Evolutionary conservation across 2,888 invertebrate species (phyloP), one percentile per base, ranked within the genome.

Genomic region (Ormyrus labotus): DNA sequence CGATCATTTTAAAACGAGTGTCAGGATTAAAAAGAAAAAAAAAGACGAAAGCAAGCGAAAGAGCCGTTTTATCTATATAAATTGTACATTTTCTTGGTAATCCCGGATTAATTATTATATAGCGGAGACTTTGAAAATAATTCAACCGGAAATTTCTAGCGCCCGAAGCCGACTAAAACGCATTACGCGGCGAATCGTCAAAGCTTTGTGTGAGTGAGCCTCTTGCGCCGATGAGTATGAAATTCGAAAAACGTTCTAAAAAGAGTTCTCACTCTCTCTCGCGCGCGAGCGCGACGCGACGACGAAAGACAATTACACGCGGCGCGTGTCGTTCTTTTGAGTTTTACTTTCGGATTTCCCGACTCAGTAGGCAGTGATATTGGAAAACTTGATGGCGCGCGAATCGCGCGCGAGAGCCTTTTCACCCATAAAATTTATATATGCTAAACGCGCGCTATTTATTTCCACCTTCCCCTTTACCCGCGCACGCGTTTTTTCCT

Each of bases 361-460:
- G 74, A 74, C 47, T 60, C 58, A 45, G 58, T 67, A 67, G 48
- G 74, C 74, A 67, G 74, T 51, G 58, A 74, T 74, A 74, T 74
- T 67, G 74, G 58, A 74, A 74, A 73, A 57, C 47, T 19, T 47
- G 64, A 73, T 73, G 55, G 48, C 48, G 55, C 1, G 34, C 64
- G 64, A 34, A 53, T 48, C 9, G 10, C n/a, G 55, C 58, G 13
- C 13, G 13, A 13, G 13, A 45, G n/a, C 34, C 8, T 57, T 64
- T 53, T 50, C 13, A 58, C 1, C 67, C 50, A 67, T 58, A 67
- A 67, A 67, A 74, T 58, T 13, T 13, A 13, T 48, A 67, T 34
- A 34, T n/a, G 55, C 47, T 9, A 51, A 7, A 13, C 34, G 19
- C 57, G 5, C 7, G 45, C 10, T 9, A 10, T 45, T 34, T 34